Evolutionary conservation across 2,113 vertebrate genomes (phyloP), one percentile per base, ranked within the genome.

Genomic region (Bufo bufo): DNA sequence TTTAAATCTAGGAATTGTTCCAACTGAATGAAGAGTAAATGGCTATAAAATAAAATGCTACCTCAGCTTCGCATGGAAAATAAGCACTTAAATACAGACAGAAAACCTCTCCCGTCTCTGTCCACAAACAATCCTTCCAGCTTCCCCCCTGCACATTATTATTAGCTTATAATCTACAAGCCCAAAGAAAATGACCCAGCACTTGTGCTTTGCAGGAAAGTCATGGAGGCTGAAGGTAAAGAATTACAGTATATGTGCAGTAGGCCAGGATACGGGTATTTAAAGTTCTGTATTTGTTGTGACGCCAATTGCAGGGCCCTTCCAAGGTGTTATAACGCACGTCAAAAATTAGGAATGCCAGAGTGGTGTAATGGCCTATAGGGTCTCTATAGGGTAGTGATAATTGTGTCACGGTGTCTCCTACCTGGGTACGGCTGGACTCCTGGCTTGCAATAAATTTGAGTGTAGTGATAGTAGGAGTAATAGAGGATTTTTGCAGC

Each of bases 21-120:
- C 93, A 95, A 56, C 84, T 93, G 91, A 90, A 93, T 77, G 89
- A 89, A 90, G 90, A 89, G 86, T 89, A 78, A 66, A 74, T 88
- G 84, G 92, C 93, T 92, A 94, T 93, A 92, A 93, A 94, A 91
- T 92, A 93, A 90, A 91, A 89, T 86, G 91, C 90, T 90, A 2
- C 80, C 11, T 85, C 90, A 65, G 90, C 89, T 87, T 90, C 89
- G 89, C 85, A 87, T 7, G 49, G 80, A 91, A 89, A 91, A 61
- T 69, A 92, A 92, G 90, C 85, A 91, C 59, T 88, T 87, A 90
- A 89, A 91, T 85, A 86, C 84, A 91, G 87, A 77, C 84, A 58
- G 89, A 71, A 63, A 89, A 91, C 10, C 56, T 74, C 90, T 84
- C 85, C 90, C 85, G 71, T 89, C 88, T 88, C 49, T 80, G 89